phyloP scores from a whole-genome alignment of 1,140 invertebrate species.

The Brachystomella parvula region DNA sequence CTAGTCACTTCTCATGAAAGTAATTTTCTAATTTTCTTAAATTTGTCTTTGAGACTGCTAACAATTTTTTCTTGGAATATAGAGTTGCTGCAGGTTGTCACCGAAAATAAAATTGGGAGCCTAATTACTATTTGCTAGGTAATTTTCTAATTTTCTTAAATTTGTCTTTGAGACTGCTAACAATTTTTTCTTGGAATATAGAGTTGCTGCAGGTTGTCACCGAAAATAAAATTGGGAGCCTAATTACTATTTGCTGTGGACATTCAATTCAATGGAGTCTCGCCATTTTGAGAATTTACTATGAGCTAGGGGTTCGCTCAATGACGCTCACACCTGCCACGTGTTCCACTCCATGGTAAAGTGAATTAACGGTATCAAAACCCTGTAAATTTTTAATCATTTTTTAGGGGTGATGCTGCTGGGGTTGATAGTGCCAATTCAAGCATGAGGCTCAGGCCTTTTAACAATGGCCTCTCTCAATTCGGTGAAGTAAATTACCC shows the following conservation, averaged over 20 bases:
- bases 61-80: constrained; percentile 33
- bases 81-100: constrained; percentile 45
- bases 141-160: neutral
- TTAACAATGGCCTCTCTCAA: constrained; percentile 40
- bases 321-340: constrained; percentile 47
- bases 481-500: constrained; percentile 41
- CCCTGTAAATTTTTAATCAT: neutral
- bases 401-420: constrained; percentile 40
- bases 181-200: constrained; percentile 39
- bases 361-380: neutral
- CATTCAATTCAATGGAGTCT: constrained; percentile 48
- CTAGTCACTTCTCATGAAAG: constrained; percentile 61
- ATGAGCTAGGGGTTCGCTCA: constrained; percentile 47
- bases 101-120: constrained; percentile 44
- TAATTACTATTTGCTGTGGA: constrained; percentile 47
- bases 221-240: constrained; percentile 44
- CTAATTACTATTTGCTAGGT: constrained; percentile 44
- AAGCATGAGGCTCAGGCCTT: constrained; percentile 26
- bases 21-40: constrained; percentile 12
- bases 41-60: neutral
- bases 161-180: neutral
- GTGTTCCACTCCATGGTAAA: constrained; percentile 49
- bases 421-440: constrained; percentile 37
- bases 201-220: constrained; percentile 44
- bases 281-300: constrained; percentile 45